These are phyloP conservation scores for Gymnothorax reevesii DNA, from an alignment of 2,797 vertebrate species.

Conservation along the genomic window DNA sequence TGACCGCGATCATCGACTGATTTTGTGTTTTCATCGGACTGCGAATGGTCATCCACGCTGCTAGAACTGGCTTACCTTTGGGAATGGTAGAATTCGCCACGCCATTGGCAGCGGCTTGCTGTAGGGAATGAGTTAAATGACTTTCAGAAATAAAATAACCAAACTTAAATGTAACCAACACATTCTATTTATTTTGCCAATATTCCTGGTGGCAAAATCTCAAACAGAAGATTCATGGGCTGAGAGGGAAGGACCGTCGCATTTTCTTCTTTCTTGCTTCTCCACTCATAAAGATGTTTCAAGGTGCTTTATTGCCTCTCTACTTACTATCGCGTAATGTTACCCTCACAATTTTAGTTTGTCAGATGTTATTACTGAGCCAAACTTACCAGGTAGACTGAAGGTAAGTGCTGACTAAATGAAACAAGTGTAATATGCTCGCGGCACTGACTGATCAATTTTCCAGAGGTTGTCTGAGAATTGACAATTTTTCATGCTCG, in stretches of 20 bases:
- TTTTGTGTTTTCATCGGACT: too few species aligned
- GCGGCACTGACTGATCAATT: background rate
- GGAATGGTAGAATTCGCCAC: too few species aligned
- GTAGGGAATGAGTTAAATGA: background rate
- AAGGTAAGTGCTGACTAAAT: background rate
- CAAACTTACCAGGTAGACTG: background rate
- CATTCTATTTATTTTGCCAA: too few species aligned
- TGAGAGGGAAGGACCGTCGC: background rate
- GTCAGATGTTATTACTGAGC: background rate
- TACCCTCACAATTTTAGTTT: background rate
- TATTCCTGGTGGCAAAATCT: background rate
- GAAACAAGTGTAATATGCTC: slow-evolving; percentile 6
- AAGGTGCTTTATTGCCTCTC: background rate
- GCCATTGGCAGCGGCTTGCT: too few species aligned
- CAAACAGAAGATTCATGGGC: background rate
- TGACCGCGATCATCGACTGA: too few species aligned
- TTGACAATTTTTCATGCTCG: background rate
- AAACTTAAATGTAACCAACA: background rate
- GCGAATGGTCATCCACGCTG: too few species aligned
- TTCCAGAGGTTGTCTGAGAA: background rate
- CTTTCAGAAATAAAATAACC: background rate
- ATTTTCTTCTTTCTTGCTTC: background rate
- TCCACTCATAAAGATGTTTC: background rate
- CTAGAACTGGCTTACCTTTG: too few species aligned
- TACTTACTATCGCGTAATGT: background rate